Conservation (phyloP, 2,113 vertebrate species). For the Acanthisitta chloris region DNA sequence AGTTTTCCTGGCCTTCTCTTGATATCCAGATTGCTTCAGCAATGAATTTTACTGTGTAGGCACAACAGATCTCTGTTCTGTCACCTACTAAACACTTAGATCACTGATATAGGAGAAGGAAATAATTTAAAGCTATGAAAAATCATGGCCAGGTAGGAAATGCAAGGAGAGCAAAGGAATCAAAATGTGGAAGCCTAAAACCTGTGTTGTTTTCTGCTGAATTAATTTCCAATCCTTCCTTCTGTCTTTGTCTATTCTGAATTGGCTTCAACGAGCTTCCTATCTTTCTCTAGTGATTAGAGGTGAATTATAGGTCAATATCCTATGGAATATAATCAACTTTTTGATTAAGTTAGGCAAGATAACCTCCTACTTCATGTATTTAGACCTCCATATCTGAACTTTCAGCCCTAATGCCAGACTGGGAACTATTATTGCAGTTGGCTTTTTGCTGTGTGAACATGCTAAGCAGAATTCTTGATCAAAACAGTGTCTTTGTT, state of each 20-base stretch:
- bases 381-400: not conserved
- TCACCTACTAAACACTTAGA: not conserved
- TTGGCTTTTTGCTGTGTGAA: not conserved
- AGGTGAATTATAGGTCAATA: not conserved
- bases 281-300: not conserved
- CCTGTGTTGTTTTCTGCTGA: not conserved
- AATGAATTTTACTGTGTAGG: not conserved
- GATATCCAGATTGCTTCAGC: not conserved
- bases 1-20: not conserved
- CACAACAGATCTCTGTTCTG: not conserved
- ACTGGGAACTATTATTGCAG: not conserved
- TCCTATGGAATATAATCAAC: not conserved
- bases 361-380: not conserved
- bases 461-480: not conserved
- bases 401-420: not conserved
- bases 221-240: not conserved
- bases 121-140: not conserved
- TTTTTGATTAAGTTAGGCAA: not conserved
- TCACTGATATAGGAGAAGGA: not conserved
- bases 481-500: not conserved
- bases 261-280: not conserved
- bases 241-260: not conserved
- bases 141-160: not conserved
- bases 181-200: not conserved
- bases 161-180: accelerated